Percentiles rank a stretch among this genome's conserved stretches.
phyloP scores from a whole-genome alignment of 2,888 invertebrate genomes.

The Dyspetes luteomarginatus region DNA sequence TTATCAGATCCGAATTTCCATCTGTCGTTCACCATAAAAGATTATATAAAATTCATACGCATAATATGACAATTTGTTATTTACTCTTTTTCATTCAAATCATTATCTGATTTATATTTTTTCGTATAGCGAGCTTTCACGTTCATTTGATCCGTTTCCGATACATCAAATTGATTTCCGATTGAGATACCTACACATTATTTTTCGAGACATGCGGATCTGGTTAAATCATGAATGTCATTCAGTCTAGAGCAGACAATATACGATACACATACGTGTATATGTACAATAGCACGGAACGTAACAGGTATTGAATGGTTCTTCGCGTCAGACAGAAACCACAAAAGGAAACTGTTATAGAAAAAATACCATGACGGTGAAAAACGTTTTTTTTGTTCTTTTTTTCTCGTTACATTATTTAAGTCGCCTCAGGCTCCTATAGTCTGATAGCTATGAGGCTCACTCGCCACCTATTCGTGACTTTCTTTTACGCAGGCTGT shows the following conservation, averaged over 20 bases:
- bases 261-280: neutral
- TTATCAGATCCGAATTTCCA: no score
- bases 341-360: neutral
- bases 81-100: neutral
- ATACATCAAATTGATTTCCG: conserved; percentile 38
- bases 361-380: neutral
- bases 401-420: no score
- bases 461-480: no score
- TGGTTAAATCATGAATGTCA: conserved; percentile 1
- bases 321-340: neutral
- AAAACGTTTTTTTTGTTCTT: neutral
- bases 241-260: neutral
- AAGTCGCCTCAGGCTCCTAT: no score
- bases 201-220: neutral
- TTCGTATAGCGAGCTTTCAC: neutral
- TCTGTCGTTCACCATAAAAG: no score
- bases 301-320: neutral
- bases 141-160: conserved; percentile 11
- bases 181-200: conserved; percentile 22
- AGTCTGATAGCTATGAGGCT: no score
- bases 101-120: neutral
- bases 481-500: no score
- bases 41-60: conserved; percentile 60
- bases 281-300: neutral
- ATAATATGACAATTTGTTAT: neutral